phyloP scores from a whole-genome alignment of 2,797 vertebrate genomes.

The Zenarchopterus dispar region DNA sequence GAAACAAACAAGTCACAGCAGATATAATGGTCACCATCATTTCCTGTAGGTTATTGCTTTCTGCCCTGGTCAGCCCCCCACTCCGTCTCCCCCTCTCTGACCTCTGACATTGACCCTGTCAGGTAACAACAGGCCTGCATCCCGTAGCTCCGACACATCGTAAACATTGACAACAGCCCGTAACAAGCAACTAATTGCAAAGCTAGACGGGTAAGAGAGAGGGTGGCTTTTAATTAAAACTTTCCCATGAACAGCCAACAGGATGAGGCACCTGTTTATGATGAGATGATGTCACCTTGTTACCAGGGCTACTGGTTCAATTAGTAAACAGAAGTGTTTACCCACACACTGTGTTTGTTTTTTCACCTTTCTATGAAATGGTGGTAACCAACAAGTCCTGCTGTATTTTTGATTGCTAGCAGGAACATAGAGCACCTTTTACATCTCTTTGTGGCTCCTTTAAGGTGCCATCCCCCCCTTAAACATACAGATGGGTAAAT shows the following conservation, averaged over 20 bases:
- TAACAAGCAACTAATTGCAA: slow-evolving; percentile 66
- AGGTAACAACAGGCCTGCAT: slow-evolving; percentile 60
- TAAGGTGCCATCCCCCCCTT: slow-evolving; percentile 12
- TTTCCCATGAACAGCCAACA: slow-evolving; percentile 67
- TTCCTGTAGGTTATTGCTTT: slow-evolving; percentile 59
- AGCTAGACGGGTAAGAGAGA: slow-evolving; percentile 37
- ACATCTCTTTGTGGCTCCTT: slow-evolving; percentile 14
- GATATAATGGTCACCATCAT: slow-evolving; percentile 49
- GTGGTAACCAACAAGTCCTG: slow-evolving; percentile 44
- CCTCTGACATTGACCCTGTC: slow-evolving; percentile 60
- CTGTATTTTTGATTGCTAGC: slow-evolving; percentile 39
- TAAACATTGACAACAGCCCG: slow-evolving; percentile 75
- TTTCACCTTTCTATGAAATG: not conserved
- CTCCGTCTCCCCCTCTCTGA: slow-evolving; percentile 35
- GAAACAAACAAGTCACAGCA: slow-evolving; percentile 36
- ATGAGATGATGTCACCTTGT: slow-evolving; percentile 69
- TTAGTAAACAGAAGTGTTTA: slow-evolving; percentile 76
- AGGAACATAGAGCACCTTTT: slow-evolving; percentile 27
- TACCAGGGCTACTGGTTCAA: slow-evolving; percentile 71
- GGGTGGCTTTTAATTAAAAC: slow-evolving; percentile 63
- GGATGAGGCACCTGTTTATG: slow-evolving; percentile 77
- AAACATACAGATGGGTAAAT: slow-evolving; percentile 23
- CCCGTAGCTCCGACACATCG: slow-evolving; percentile 63
- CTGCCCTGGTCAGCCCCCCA: slow-evolving; percentile 24
- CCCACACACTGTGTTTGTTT: slow-evolving; percentile 1